These are phyloP conservation scores for Diploptera punctata DNA, from an alignment of 2,888 invertebrate genomes.

Conservation along the genomic window DNA sequence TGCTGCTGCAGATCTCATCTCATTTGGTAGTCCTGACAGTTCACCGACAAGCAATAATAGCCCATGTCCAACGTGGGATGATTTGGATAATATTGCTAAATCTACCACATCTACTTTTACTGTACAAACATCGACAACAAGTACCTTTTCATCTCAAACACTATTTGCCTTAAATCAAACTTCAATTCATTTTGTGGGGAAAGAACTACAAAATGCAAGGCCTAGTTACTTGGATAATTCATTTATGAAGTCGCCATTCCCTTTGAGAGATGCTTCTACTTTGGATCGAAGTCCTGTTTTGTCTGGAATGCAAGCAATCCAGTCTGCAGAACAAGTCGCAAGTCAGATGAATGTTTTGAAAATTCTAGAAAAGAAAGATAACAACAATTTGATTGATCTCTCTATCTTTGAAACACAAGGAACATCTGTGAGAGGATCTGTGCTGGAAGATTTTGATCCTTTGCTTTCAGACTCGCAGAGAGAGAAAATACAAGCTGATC, in stretches of 20 bases:
- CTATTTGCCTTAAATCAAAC: neutral
- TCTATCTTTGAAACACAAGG: constrained; percentile 53
- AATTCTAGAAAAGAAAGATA: constrained; percentile 57
- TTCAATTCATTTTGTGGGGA: neutral
- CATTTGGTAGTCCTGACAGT: constrained; percentile 28
- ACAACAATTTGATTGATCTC: constrained; percentile 66
- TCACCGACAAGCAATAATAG: constrained; percentile 42
- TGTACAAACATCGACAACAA: no score
- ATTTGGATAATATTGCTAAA: neutral
- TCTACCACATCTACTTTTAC: neutral
- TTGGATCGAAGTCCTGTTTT: neutral
- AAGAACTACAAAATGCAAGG: no score
- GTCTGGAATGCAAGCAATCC: neutral
- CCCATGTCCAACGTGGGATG: constrained; percentile 29
- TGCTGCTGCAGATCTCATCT: constrained; percentile 42
- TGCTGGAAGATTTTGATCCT: constrained; percentile 89
- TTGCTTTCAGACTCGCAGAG: constrained; percentile 60
- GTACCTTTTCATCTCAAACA: neutral
- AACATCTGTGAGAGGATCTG: constrained; percentile 64
- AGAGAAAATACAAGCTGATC: neutral
- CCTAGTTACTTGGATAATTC: neutral
- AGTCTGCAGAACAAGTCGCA: constrained; percentile 9
- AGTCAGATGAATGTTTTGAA: constrained; percentile 50
- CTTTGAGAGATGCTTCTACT: neutral
- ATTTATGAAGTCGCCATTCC: neutral